Evolutionary conservation across 2,888 invertebrate species (phyloP), one percentile per base, ranked within the genome.

Genomic region (Sialis lutaria): DNA sequence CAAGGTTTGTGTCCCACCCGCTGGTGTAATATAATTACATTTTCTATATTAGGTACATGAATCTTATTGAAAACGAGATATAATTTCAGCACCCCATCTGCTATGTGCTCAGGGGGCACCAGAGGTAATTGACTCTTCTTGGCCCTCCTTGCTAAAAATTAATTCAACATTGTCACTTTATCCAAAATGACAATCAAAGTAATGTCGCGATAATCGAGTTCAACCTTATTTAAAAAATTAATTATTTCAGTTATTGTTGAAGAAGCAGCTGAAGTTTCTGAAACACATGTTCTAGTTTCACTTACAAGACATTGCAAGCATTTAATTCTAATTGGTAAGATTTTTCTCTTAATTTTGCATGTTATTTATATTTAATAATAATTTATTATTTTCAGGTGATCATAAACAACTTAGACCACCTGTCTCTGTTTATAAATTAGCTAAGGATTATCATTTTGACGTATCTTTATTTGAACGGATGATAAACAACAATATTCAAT

Each of bases 211-310:
- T 48, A 37, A 32, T 22, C n/a, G 12, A 22, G 10, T 13, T n/a
- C n/a, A n/a, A n/a, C n/a, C n/a, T n/a, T n/a, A 22, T 22, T 2
- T 22, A 22, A 22, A 22, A 22, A 22, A 22, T 22, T 22, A n/a
- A n/a, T 42, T 48, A 47, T 64, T 64, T 35, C 60, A 79, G 82
- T 84, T 0, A 73, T 86, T 10, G 82, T 91, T 1, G 91, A 92
- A 62, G 92, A 92, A 66, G 90, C 90, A 1, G 90, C 88, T 0
- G 89, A 91, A 67, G 83, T 90, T 0, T 63, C 89, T 34, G 92
- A 92, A 60, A 73, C 83, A 0, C 91, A 91, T 58, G 75, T 89
- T n/a, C 67, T 89, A 0, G 79, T 84, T 0, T 78, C 86, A 0
- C 64, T 91, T 12, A 82, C 83, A 0, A 62, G 70, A 31, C 63